A percentile compares a stretch with the other conserved stretches of the same genome.
Evolutionary conservation across 2,113 vertebrate species (phyloP).

Genomic region (Epinephelus fuscoguttatus): DNA sequence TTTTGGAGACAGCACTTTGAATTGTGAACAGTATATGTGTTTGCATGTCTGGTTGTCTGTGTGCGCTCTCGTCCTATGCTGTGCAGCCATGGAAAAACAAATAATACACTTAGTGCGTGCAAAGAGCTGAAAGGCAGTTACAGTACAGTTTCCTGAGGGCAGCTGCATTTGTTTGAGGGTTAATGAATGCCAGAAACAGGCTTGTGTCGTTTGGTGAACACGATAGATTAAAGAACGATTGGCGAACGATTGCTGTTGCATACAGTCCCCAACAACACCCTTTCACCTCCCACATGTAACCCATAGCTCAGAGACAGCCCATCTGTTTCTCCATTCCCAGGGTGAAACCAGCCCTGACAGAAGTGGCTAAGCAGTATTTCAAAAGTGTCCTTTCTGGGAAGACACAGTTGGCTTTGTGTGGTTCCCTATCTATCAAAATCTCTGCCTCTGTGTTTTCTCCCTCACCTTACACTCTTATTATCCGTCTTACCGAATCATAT

Average conservation of each 20-base stretch:
- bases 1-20: not conserved
- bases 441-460: constrained; percentile 52
- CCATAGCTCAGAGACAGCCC: constrained; percentile 73
- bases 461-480: constrained; percentile 65
- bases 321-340: constrained; percentile 81
- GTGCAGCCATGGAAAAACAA: constrained; percentile 59
- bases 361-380: constrained; percentile 67
- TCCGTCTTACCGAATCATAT: constrained; percentile 60
- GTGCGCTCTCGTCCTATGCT: constrained; percentile 19
- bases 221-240: constrained; percentile 67
- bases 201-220: constrained; percentile 61
- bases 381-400: constrained; percentile 55
- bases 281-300: constrained; percentile 79
- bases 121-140: constrained; percentile 53
- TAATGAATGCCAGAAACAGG: constrained; percentile 70
- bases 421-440: constrained; percentile 65
- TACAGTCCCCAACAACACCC: constrained; percentile 76
- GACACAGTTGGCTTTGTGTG: constrained; percentile 58
- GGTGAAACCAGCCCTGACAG: constrained; percentile 79
- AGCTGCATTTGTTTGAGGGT: constrained; percentile 59
- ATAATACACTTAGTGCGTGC: constrained; percentile 48
- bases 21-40: not conserved
- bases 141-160: constrained; percentile 65
- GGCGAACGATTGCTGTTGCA: constrained; percentile 64
- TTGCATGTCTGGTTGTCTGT: constrained; percentile 7